Percentiles rank a stretch among this genome's conserved stretches.
Conservation (phyloP, 1,140 invertebrate genomes). For the Aphis craccivora region DNA sequence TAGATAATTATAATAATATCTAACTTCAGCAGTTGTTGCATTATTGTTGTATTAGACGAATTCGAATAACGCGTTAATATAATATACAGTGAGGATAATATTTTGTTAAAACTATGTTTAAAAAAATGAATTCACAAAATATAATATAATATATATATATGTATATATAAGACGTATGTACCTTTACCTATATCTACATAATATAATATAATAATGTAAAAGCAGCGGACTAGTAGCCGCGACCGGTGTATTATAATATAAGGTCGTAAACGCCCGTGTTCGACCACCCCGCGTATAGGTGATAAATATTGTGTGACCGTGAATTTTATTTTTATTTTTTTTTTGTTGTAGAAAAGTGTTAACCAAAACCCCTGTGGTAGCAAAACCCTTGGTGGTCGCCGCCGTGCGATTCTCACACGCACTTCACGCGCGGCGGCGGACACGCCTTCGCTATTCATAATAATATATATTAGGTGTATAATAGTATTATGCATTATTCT, state of each 20-base stretch:
- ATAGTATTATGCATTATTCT: background rate
- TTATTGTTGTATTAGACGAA: conserved; percentile 9
- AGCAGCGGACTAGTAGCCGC: background rate
- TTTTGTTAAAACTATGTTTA: background rate
- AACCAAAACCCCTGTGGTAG: conserved; percentile 42
- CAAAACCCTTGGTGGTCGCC: conserved; percentile 48
- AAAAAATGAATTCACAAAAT: background rate
- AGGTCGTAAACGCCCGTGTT: conserved; percentile 45
- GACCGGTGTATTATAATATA: conserved; percentile 5
- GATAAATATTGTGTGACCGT: conserved; percentile 43
- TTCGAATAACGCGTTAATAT: background rate
- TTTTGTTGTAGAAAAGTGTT: conserved; percentile 55
- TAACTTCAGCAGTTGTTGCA: background rate
- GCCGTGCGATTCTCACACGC: conserved; percentile 45
- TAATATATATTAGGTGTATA: background rate
- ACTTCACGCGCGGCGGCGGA: background rate
- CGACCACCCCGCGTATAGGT: conserved; percentile 48
- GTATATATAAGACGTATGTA: background rate
- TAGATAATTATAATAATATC: conserved; percentile 6
- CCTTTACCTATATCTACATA: background rate
- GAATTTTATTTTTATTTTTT: conserved; percentile 30
- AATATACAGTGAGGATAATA: background rate
- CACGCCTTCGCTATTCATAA: conserved; percentile 18
- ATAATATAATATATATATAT: background rate
- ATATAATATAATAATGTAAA: background rate